These are phyloP conservation scores for Tetragnatha montana DNA, from an alignment of 2,888 invertebrate genomes.

Conservation along the genomic window DNA sequence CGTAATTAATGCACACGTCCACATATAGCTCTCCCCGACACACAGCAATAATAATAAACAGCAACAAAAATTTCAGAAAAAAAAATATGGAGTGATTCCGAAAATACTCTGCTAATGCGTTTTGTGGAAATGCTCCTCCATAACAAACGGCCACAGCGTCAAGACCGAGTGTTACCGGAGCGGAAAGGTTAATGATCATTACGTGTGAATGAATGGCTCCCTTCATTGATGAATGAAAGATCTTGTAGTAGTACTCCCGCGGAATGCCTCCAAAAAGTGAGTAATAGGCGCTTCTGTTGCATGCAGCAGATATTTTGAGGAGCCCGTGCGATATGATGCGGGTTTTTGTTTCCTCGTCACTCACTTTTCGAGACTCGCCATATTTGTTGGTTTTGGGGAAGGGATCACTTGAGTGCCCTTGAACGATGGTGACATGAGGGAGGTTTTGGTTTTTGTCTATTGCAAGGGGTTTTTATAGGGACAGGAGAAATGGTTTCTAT, in stretches of 20 bases:
- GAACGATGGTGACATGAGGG: too few relatives aligned
- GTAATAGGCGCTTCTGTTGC: background rate
- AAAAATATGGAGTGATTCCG: background rate
- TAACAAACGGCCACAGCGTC: conserved; percentile 23
- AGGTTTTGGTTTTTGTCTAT: too few relatives aligned
- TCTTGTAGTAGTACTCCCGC: background rate
- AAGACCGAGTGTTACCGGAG: conserved; percentile 21
- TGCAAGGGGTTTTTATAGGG: too few relatives aligned
- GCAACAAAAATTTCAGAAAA: conserved; percentile 4
- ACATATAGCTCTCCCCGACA: too few relatives aligned
- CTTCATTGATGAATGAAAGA: conserved; percentile 33
- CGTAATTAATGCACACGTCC: too few relatives aligned
- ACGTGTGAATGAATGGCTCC: conserved; percentile 33
- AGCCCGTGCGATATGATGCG: too few relatives aligned
- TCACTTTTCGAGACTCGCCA: too few relatives aligned
- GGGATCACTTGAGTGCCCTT: too few relatives aligned
- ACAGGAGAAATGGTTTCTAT: too few relatives aligned
- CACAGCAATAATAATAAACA: conserved; percentile 5
- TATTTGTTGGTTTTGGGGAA: too few relatives aligned
- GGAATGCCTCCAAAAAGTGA: background rate
- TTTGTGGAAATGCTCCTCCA: conserved; percentile 20
- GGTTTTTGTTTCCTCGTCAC: too few relatives aligned
- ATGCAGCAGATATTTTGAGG: background rate
- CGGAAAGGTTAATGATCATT: conserved; percentile 54
- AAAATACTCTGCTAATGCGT: conserved; percentile 2